Percentiles rank a stretch among this genome's conserved stretches.
Conservation (phyloP, 1,140 invertebrate genomes). For the Dendroctonus valens region DNA sequence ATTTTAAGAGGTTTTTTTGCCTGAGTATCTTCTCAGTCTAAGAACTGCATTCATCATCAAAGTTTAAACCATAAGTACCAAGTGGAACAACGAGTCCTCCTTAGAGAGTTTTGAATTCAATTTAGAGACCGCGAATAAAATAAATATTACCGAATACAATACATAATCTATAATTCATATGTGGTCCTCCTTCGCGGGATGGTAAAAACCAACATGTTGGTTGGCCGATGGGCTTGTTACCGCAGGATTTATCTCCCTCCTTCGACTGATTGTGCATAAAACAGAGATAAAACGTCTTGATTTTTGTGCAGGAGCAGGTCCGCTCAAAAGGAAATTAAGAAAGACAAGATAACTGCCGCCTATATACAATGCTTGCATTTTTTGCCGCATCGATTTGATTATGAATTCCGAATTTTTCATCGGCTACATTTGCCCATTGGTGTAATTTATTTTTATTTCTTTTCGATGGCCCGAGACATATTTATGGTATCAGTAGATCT, state of each 20-base stretch:
- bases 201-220: constrained; percentile 31
- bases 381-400: constrained; percentile 23
- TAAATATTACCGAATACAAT: constrained; percentile 45
- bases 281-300: constrained; percentile 25
- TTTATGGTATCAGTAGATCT: constrained; percentile 38
- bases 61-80: too few relatives aligned
- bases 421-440: not conserved
- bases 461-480: constrained; percentile 24
- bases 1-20: not conserved
- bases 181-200: constrained; percentile 16
- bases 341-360: constrained; percentile 44
- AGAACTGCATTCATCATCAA: constrained; percentile 12
- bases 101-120: constrained; percentile 40
- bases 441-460: constrained; percentile 37
- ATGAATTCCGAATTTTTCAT: constrained; percentile 21
- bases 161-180: constrained; percentile 48
- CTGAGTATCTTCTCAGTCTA: constrained; percentile 26
- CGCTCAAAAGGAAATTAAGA: constrained; percentile 35
- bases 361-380: constrained; percentile 38
- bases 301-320: constrained; percentile 13
- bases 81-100: constrained; percentile 26
- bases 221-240: constrained; percentile 37
- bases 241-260: constrained; percentile 36
- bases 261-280: constrained; percentile 33
- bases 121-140: constrained; percentile 43